phyloP scores from a whole-genome alignment of 2,113 vertebrate genomes.

The Rhabdomys dilectus region DNA sequence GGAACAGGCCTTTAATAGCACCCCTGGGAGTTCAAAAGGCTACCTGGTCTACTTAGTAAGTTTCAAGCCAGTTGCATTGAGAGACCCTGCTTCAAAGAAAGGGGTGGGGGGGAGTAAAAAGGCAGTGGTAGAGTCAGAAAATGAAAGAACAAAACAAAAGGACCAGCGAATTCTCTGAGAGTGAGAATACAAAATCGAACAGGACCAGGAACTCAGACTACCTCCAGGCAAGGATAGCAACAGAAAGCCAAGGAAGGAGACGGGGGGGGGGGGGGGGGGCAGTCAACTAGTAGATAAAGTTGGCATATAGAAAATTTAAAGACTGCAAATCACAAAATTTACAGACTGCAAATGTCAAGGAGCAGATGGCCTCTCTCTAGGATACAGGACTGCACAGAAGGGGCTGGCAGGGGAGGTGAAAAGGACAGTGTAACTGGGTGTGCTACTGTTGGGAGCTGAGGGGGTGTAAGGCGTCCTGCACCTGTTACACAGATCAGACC shows the following conservation, averaged over 20 bases:
- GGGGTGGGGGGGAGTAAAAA: neutral
- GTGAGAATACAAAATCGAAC: neutral
- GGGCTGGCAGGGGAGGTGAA: neutral
- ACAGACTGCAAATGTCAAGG: neutral
- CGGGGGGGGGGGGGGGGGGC: neutral
- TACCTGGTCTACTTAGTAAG: neutral
- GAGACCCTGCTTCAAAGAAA: neutral
- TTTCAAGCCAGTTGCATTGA: neutral
- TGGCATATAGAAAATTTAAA: conserved; percentile 10
- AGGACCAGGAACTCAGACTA: neutral
- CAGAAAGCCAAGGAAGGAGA: neutral
- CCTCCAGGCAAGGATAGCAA: neutral
- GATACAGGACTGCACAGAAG: neutral
- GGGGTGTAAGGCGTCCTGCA: neutral
- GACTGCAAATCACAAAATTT: neutral
- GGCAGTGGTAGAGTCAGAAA: neutral
- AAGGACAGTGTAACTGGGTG: neutral
- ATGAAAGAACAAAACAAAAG: neutral
- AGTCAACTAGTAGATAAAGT: neutral
- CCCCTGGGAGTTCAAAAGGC: neutral
- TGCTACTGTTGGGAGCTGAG: neutral
- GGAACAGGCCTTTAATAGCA: neutral
- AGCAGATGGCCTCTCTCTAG: neutral
- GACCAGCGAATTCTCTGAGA: neutral
- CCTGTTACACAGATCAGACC: neutral